These are phyloP conservation scores for Mimachlamys varia DNA, from an alignment of 2,888 invertebrate species.

Conservation along the genomic window DNA sequence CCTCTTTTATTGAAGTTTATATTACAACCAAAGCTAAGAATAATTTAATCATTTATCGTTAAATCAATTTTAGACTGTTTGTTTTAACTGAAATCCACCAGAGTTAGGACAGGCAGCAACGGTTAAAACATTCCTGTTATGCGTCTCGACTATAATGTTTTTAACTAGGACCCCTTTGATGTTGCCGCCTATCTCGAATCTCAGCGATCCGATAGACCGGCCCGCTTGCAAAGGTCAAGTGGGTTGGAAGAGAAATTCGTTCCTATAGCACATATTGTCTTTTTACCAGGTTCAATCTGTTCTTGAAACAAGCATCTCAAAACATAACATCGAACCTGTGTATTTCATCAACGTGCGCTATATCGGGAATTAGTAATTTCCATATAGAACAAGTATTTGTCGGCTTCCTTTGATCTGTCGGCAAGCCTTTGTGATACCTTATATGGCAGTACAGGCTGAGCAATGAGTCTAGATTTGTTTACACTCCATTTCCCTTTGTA, in stretches of 20 bases:
- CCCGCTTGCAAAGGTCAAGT: constrained; percentile 66
- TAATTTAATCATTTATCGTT: constrained; percentile 28
- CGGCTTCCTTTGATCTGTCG: constrained; percentile 67
- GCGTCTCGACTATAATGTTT: constrained; percentile 65
- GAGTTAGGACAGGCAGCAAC: constrained; percentile 45
- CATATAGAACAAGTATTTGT: constrained; percentile 45
- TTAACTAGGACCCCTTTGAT: constrained; percentile 65
- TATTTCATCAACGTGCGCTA: constrained; percentile 45
- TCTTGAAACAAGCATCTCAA: constrained; percentile 43
- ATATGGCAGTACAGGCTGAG: constrained; percentile 65
- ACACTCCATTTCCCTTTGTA: constrained; percentile 65
- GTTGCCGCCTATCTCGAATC: constrained; percentile 67
- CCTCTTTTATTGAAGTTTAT: constrained; percentile 8
- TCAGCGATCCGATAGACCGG: constrained; percentile 62
- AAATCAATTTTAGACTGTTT: constrained; percentile 36
- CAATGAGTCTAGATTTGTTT: constrained; percentile 65
- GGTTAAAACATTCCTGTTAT: constrained; percentile 64
- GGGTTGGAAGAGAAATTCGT: constrained; percentile 52
- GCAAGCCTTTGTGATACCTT: constrained; percentile 70
- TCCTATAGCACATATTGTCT: constrained; percentile 36
- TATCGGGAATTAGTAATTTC: constrained; percentile 42
- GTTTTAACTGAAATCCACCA: constrained; percentile 38
- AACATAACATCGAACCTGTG: constrained; percentile 42
- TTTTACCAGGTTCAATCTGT: constrained; percentile 37
- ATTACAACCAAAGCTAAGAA: neutral